Conservation (phyloP, 2,888 invertebrate species). For the Ennomos quercinarius region DNA sequence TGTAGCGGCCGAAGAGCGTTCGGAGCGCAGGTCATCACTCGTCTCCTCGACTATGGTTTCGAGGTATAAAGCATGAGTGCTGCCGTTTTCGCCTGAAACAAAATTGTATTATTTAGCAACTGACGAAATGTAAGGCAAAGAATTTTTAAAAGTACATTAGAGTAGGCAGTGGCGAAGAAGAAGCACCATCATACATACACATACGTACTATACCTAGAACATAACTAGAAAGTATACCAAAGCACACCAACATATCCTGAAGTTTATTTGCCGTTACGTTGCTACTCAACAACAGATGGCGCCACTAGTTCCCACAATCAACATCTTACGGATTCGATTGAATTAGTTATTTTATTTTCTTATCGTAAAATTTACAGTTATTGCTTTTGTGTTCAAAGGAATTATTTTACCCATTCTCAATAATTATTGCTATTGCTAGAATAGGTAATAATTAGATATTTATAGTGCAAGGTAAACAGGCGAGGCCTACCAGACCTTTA, state of each 20-base stretch:
- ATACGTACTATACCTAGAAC: too few relatives aligned
- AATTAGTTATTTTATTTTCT: too few relatives aligned
- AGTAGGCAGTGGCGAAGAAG: too few relatives aligned
- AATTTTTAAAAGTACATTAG: too few relatives aligned
- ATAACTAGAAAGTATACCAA: neutral
- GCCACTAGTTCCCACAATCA: constrained; percentile 23
- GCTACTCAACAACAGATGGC: constrained; percentile 55
- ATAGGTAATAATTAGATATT: neutral
- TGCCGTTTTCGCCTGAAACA: constrained; percentile 74
- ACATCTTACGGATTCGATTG: too few relatives aligned
- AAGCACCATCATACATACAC: too few relatives aligned
- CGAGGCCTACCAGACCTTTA: constrained; percentile 13
- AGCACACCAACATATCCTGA: constrained; percentile 1
- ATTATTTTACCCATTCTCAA: too few relatives aligned
- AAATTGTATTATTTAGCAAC: constrained; percentile 2
- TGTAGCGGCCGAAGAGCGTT: constrained; percentile 87
- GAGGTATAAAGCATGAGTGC: constrained; percentile 88
- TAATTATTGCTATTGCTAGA: constrained; percentile 3
- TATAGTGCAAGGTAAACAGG: constrained; percentile 18
- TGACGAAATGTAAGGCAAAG: too few relatives aligned
- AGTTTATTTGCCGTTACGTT: neutral
- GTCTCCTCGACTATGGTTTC: constrained; percentile 96
- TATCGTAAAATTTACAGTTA: too few relatives aligned
- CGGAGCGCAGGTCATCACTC: constrained; percentile 92
- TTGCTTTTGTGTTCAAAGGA: too few relatives aligned